Base-by-base conservation (phyloP, 2,113 vertebrate genomes). In the Lepidothrix coronata region DNA sequence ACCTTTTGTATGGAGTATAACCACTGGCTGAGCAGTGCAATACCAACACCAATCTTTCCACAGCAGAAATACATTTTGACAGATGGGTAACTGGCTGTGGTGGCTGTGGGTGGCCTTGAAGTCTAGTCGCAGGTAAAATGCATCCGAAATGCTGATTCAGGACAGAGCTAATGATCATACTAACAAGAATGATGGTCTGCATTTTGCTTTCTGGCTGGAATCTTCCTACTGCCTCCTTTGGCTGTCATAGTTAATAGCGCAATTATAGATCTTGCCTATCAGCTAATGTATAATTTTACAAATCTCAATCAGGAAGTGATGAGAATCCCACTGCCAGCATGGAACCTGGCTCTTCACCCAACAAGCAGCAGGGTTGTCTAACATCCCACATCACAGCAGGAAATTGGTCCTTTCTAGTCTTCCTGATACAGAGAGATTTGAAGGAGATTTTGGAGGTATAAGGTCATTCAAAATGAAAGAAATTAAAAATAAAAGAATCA, bases 1-100 rank as follows among this genome's bases (percentile, higher is more conserved):
- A 37, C 24, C 12, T 92, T 49, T 58, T 31, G 9, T 65, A 14
- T 8, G 3, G 28, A 61, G 31, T 54, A 44, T 48, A 81, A 12
- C 14, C 14, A 33, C 24, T 1, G 1, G 37, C 5, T 51, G 16
- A 87, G 24, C 27, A 6, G 11, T 57, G 28, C 44, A 52, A 16
- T 48, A 51, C 54, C 14, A 30, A 3, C 4, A 2, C 33, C 43
- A 37, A 37, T 22, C 44, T 80, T 57, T 81, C 80, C 68, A 21
- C 17, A 37, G 35, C 9, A 14, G 73, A 51, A 77, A 7, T 48
- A 3, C 37, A 13, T 25, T 0, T 0, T 35, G 55, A 17, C 33
- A 72, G 49, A 30, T 0, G 0, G 21, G 30, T 19, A 25, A 20
- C 46, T 3, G 4, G 28, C 37, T 76, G 52, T 54, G 33, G 5